These are phyloP conservation scores for Ptyas mucosa DNA, from an alignment of 2,113 vertebrate genomes.

Conservation along the genomic window DNA sequence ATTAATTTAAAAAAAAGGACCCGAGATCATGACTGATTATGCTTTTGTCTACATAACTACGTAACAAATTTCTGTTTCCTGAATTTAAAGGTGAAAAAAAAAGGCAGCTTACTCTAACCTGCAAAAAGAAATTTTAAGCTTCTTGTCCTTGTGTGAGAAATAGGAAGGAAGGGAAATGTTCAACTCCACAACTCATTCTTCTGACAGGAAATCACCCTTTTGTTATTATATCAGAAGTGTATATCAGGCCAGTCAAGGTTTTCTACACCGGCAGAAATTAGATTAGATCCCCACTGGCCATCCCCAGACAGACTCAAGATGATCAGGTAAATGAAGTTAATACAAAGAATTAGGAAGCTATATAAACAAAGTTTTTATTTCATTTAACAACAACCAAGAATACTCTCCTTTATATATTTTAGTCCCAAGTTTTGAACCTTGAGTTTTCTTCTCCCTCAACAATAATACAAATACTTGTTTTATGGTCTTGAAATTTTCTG, in stretches of 20 bases:
- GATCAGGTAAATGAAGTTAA: not conserved
- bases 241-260: not conserved
- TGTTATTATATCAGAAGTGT: not conserved
- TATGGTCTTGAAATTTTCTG: not conserved
- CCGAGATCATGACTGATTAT: not conserved
- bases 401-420: not conserved
- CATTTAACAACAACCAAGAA: not conserved
- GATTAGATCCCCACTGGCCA: not conserved
- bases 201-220: not conserved
- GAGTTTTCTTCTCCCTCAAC: not conserved
- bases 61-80: not conserved
- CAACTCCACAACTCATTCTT: not conserved
- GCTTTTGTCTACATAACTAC: not conserved
- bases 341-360: not conserved
- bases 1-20: not conserved
- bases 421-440: not conserved
- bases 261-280: not conserved
- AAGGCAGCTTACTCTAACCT: not conserved
- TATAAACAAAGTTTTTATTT: not conserved
- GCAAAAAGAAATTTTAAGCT: not conserved
- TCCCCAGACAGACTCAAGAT: not conserved
- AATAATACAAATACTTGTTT: not conserved
- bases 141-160: not conserved
- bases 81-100: not conserved
- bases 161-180: not conserved